Base-by-base conservation (phyloP, 2,113 vertebrate genomes). In the Hirundichthys speculiger region DNA sequence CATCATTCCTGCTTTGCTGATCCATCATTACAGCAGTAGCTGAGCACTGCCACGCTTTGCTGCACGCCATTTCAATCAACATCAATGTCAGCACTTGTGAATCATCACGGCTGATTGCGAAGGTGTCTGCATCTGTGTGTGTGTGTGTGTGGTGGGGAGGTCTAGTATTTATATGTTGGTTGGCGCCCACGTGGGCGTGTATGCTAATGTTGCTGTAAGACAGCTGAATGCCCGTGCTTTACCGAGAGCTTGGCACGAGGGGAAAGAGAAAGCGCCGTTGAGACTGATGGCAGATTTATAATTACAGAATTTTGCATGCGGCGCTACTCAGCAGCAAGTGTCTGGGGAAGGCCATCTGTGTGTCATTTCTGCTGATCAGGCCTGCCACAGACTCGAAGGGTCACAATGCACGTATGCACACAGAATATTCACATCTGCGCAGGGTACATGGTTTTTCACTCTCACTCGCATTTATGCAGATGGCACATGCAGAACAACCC, bases 261-360 rank as follows among this genome's bases (percentile, higher is more conserved):
- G 70, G 74, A 65, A 73, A 79, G 80, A 72, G 57, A 77, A 83
- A 79, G 57, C 75, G 64, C 41, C 45, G 13, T 10, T 19, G 71
- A 79, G 79, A 88, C 83, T 86, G 85, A 89, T 89, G 87, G 89
- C 90, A 89, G 75, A 86, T 90, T 91, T 84, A 79, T 92, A 92
- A 92, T 92, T 90, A 88, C 85, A 88, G 81, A 69, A 77, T 83
- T 74, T 63, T 48, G 67, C 25, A 54, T 75, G 83, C 72, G 69
- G 69, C 42, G 49, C 77, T 61, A 69, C 83, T 85, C 85, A 73
- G 79, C 68, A 73, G 48, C 69, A 68, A 82, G 70, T 83, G 76
- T 86, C 87, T 74, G 54, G 77, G 78, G 83, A 87, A 57, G 40
- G 53, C 76, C 69, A 65, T 86, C 79, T 77, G 76, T 52, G 69